A percentile compares a stretch with the other conserved stretches of the same genome.
Conservation (phyloP, 2,113 vertebrate species). For the Promerops cafer region DNA sequence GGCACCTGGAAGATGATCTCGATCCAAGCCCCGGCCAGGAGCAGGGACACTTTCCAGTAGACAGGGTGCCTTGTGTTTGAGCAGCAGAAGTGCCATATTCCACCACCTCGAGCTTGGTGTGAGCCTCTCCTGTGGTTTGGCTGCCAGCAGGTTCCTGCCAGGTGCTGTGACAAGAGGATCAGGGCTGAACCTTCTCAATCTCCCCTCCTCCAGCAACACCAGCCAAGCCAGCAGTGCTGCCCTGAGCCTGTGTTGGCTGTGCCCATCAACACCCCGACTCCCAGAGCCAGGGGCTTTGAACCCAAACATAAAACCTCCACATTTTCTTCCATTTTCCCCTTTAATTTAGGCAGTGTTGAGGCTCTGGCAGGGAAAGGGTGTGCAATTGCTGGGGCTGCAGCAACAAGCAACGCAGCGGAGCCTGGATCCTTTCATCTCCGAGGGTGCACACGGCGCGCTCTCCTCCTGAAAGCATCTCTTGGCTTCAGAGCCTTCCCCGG, state of each 20-base stretch:
- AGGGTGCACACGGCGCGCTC: accelerated
- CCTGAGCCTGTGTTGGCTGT: accelerated
- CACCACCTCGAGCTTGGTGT: background rate
- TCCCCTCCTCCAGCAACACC: accelerated
- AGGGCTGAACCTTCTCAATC: accelerated
- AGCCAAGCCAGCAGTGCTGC: background rate
- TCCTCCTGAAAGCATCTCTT: slow-evolving; percentile 29
- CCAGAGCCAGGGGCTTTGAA: background rate
- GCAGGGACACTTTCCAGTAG: background rate
- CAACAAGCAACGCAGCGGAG: background rate
- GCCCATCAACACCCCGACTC: background rate
- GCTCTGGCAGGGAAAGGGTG: background rate
- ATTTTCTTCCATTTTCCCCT: background rate
- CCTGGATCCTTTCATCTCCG: background rate
- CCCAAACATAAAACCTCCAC: accelerated
- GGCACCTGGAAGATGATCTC: too few relatives aligned
- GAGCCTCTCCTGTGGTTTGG: background rate
- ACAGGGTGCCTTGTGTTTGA: too few relatives aligned
- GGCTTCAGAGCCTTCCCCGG: background rate
- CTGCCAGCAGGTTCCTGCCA: background rate
- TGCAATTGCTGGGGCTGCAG: background rate
- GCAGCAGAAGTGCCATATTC: background rate
- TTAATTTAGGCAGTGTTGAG: background rate
- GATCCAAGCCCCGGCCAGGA: accelerated
- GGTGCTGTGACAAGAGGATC: background rate